A percentile compares a stretch with the other conserved stretches of the same genome.
phyloP scores from a whole-genome alignment of 1,140 invertebrate species.

The Caenorhabditis elegans region WBcel235 BX284605.5:16574501-16575000 shows the following conservation, averaged over 20 bases:
- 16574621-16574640: background rate
- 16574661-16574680: background rate
- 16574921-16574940: too few species aligned
- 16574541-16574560: background rate
- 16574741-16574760: background rate
- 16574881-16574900: too few species aligned
- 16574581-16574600: background rate
- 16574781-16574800: background rate
- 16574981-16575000: too few species aligned
- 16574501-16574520: background rate
- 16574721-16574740: background rate
- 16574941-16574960: too few species aligned
- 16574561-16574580: background rate
- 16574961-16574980: too few species aligned
- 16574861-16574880: too few species aligned
- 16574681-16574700: background rate
- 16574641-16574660: too few species aligned
- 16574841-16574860: too few species aligned
- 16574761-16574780: background rate
- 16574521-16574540: background rate
- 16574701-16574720: background rate
- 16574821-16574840: background rate
- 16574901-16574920: too few species aligned
- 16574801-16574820: background rate
- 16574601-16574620: background rate